Base-by-base conservation (phyloP, 1,140 invertebrate species). In the Pogonomyrmex barbatus region DNA sequence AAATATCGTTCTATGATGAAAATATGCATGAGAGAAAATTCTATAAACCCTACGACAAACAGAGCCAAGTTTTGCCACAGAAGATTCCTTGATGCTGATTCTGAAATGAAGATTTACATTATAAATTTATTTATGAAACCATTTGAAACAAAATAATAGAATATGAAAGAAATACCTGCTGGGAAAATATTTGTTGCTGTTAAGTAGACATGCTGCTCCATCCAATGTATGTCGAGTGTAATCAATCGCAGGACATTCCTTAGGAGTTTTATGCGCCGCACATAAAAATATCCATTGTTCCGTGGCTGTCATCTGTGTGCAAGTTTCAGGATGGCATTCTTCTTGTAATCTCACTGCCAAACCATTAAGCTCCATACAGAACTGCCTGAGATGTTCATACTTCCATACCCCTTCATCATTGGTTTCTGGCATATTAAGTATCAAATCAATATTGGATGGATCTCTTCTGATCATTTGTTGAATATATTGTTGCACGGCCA, bases 201-300 rank as follows among this genome's bases (percentile, higher is more conserved):
- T 99, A 47, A 99, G 96, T 86, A 99, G 96, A 96, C 99, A 99
- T 73, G 99, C 99, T 82, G 99, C 99, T 30, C 99, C 99, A 95
- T 99, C 99, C 73, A 99, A 95, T n/a, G 99, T 99, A 94, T 99
- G 99, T 90, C 99, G 96, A 1, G 99, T 99, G 93, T 99, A 99
- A 95, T 99, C 99, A 94, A 99, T 99, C 30, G 99, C 99, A 78
- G 99, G 98, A 95, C 99, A 99, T 96, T 99, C 99, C 95, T 99
- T 99, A 36, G 99, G 99, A 87, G 99, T 99, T 96, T 99, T 99
- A 94, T 99, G 99, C 67, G 99, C 99, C 84, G 99, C 99, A 96
- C 99, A 99, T 52, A 99, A 96, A 95, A 99, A 99, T 94, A 99
- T 99, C 99, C 99, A 99, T 93, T 99, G 99, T 95, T 99, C 99